A percentile compares a stretch with the other conserved stretches of the same genome.
Evolutionary conservation across 2,797 vertebrate genomes (phyloP).

Genomic region (Cynopterus sphinx): DNA sequence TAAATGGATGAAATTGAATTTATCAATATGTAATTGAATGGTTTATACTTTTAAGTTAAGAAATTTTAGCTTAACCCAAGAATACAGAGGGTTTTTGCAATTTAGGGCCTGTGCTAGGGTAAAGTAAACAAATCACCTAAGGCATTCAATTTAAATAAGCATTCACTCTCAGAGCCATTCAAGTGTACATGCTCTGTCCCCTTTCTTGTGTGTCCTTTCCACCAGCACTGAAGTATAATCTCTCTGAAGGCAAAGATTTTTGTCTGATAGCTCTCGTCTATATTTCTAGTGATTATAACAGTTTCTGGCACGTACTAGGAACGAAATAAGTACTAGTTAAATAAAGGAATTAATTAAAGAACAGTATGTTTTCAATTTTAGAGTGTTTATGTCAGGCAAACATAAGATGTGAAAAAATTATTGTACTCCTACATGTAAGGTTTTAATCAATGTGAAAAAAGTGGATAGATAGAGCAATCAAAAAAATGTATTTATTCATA

Average conservation of each 20-base stretch:
- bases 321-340: neutral
- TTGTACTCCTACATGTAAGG: neutral
- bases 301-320: neutral
- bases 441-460: neutral
- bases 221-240: neutral
- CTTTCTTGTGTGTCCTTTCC: too few species aligned
- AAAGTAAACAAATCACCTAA: neutral
- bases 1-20: neutral
- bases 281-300: neutral
- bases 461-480: neutral
- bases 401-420: neutral
- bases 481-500: neutral
- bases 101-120: neutral
- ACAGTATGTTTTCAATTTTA: neutral
- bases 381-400: neutral
- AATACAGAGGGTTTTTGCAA: neutral
- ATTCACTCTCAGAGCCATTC: neutral
- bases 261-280: neutral
- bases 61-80: neutral
- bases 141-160: neutral
- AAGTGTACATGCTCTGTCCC: rapidly evolving
- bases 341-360: neutral
- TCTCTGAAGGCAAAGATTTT: neutral
- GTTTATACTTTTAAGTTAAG: neutral
- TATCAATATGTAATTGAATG: neutral